Conservation (phyloP, 2,888 invertebrate species). For the Bibio marci region DNA sequence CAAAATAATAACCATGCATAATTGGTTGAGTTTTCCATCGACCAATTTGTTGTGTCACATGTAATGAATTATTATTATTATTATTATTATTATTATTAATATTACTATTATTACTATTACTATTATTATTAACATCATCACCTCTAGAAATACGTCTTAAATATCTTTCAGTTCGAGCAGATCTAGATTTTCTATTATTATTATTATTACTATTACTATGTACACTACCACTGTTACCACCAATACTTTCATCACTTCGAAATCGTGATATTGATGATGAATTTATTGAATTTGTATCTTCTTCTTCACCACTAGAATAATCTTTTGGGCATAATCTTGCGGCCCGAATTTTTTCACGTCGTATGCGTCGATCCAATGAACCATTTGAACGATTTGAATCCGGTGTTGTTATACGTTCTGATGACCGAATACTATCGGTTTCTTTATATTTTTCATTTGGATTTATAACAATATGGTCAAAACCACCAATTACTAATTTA, state of each 20-base stretch:
- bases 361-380: conserved; percentile 18
- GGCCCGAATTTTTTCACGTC: conserved; percentile 8
- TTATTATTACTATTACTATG: no score
- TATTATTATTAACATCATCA: conserved; percentile 33
- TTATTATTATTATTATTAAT: no score
- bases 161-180: conserved; percentile 65
- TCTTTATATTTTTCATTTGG: conserved; percentile 26
- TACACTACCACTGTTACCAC: conserved; percentile 36
- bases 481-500: conserved; percentile 34
- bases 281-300: conserved; percentile 38
- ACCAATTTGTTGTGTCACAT: conserved; percentile 30
- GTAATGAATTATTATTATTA: conserved; percentile 11
- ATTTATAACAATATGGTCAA: conserved; percentile 45
- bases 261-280: conserved; percentile 47
- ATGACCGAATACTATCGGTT: conserved; percentile 4
- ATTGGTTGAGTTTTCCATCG: conserved; percentile 27
- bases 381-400: conserved; percentile 19
- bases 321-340: conserved; percentile 6
- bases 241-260: conserved; percentile 50
- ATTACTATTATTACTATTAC: conserved; percentile 5
- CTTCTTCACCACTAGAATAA: conserved; percentile 25
- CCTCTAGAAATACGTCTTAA: conserved; percentile 57
- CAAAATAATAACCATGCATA: neutral
- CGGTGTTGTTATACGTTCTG: conserved; percentile 9
- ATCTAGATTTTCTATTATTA: conserved; percentile 44